phyloP scores from a whole-genome alignment of 2,888 invertebrate species.

The Entomobrya proxima region DNA sequence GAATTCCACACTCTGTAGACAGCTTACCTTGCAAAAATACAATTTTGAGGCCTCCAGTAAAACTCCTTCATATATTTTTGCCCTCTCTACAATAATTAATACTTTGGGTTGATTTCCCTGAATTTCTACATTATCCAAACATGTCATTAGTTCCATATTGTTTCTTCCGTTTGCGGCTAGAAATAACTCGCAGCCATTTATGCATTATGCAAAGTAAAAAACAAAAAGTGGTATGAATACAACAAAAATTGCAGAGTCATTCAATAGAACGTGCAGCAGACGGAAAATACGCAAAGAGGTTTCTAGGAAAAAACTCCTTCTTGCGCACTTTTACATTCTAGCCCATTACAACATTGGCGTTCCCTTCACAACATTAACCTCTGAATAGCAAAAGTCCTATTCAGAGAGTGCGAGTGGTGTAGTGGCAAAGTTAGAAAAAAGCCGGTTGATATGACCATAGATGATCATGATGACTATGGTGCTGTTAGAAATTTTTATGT shows the following conservation, averaged over 20 bases:
- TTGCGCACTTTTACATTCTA: background rate
- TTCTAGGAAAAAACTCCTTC: background rate
- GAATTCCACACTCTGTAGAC: conserved; percentile 25
- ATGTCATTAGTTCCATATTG: background rate
- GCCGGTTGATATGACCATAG: background rate
- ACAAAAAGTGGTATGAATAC: background rate
- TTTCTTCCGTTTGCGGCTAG: background rate
- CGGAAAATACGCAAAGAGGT: conserved; percentile 39
- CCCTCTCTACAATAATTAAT: background rate
- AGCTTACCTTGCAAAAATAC: background rate
- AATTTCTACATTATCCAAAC: background rate
- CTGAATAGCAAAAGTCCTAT: conserved; percentile 8
- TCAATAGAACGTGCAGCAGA: conserved; percentile 49
- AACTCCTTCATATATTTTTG: background rate
- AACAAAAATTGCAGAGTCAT: conserved; percentile 40
- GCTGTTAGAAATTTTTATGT: conserved; percentile 15
- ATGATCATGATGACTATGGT: conserved; percentile 24
- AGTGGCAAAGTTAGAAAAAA: background rate
- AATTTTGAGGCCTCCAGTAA: too few relatives aligned
- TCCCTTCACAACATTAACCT: background rate
- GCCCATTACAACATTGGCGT: background rate
- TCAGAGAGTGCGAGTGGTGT: background rate
- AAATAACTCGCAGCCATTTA: background rate
- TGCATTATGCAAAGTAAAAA: background rate
- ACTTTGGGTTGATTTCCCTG: background rate